Percentiles rank a stretch among this genome's conserved stretches.
phyloP scores from a whole-genome alignment of 1,140 invertebrate species.

The Copidosoma floridanum region DNA sequence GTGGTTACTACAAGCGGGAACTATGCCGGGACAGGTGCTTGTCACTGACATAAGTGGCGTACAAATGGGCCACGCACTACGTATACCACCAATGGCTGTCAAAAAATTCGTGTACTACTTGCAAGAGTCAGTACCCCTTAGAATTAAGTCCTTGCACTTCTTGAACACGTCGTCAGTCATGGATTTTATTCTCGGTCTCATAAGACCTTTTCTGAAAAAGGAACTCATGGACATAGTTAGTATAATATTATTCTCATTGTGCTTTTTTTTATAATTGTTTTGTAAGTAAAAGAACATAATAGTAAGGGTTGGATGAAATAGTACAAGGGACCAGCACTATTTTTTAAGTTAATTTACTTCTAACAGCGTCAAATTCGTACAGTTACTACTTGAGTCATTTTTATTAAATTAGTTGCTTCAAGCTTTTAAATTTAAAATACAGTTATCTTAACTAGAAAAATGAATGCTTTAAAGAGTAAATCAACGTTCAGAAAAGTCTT shows the following conservation, averaged over 20 bases:
- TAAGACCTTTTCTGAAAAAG: conserved; percentile 72
- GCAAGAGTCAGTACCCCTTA: conserved; percentile 65
- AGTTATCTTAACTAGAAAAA: neutral
- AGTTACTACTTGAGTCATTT: neutral
- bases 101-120: conserved; percentile 67
- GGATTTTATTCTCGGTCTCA: conserved; percentile 66
- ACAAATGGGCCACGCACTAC: conserved; percentile 60
- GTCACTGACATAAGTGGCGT: conserved; percentile 62
- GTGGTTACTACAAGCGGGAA: conserved; percentile 59
- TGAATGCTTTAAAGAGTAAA: neutral
- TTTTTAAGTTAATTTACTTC: neutral
- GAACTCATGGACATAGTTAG: conserved; percentile 61
- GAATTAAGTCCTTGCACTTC: conserved; percentile 66
- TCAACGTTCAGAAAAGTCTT: too few species aligned
- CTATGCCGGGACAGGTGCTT: conserved; percentile 59
- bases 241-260: neutral
- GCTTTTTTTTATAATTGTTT: neutral
- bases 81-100: conserved; percentile 59
- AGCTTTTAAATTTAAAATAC: neutral
- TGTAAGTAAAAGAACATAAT: too few species aligned
- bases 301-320: too few species aligned
- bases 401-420: neutral
- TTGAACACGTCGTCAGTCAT: conserved; percentile 67
- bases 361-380: neutral
- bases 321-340: too few species aligned